phyloP scores from a whole-genome alignment of 2,113 vertebrate genomes.

The Stomatorhinus ivindoensis region DNA sequence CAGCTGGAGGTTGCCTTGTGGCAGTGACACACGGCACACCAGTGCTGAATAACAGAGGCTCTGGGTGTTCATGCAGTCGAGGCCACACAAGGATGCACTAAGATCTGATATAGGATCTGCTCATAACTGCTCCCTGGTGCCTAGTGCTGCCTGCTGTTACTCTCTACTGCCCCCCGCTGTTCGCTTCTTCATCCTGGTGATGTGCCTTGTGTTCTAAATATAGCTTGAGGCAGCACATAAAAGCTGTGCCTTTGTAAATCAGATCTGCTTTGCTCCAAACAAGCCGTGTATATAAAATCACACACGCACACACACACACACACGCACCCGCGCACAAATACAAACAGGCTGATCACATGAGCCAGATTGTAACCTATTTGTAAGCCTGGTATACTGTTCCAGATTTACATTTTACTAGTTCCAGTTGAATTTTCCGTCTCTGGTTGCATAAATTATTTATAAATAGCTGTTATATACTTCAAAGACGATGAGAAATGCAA shows the following conservation, averaged over 20 bases:
- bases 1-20: not conserved
- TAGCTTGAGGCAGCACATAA: not conserved
- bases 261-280: not conserved
- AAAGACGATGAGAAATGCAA: not conserved
- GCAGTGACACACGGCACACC: not conserved
- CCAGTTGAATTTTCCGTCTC: not conserved
- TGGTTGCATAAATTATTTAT: not conserved
- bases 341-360: not conserved
- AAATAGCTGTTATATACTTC: not conserved
- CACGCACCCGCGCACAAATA: not conserved
- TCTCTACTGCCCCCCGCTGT: not conserved
- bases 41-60: not conserved
- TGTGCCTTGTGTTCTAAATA: not conserved
- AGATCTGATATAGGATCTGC: not conserved
- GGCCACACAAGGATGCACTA: conserved; percentile 10
- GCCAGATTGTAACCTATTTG: not conserved
- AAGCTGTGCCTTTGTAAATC: not conserved
- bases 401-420: not conserved
- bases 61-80: not conserved
- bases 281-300: not conserved
- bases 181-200: not conserved
- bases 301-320: not conserved
- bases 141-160: not conserved
- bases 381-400: not conserved
- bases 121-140: not conserved